Evolutionary conservation across 1,140 invertebrate genomes (phyloP).

Genomic region (Drosophila repletoides): DNA sequence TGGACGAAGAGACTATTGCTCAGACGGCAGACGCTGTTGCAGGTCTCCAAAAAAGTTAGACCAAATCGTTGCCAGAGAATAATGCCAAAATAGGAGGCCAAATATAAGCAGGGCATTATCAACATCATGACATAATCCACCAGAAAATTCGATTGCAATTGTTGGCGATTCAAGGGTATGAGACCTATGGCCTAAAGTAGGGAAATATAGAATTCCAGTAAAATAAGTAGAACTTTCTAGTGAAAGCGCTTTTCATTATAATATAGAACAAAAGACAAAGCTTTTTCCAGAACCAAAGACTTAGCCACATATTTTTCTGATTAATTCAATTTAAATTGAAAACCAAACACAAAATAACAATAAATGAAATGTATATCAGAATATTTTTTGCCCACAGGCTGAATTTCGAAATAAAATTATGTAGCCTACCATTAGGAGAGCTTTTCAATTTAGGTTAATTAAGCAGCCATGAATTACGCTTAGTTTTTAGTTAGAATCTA

Average conservation of each 20-base stretch:
- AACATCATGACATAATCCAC: slow-evolving; percentile 70
- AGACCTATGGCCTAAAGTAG: slow-evolving; percentile 60
- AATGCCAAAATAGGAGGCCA: slow-evolving; percentile 56
- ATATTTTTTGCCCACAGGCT: too few relatives aligned
- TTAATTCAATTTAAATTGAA: too few relatives aligned
- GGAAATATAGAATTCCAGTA: background rate
- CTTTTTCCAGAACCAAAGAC: too few relatives aligned
- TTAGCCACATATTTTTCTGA: too few relatives aligned
- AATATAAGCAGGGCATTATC: slow-evolving; percentile 60
- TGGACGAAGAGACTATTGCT: slow-evolving; percentile 66
- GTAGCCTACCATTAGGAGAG: too few relatives aligned
- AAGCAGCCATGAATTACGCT: too few relatives aligned
- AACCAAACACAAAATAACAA: too few relatives aligned
- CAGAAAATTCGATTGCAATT: slow-evolving; percentile 32
- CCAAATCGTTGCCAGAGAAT: slow-evolving; percentile 37
- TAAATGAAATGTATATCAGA: too few relatives aligned
- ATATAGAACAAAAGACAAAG: background rate
- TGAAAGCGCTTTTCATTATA: too few relatives aligned
- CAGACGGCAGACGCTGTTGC: slow-evolving; percentile 66
- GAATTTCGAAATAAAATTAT: too few relatives aligned
- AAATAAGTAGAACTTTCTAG: background rate
- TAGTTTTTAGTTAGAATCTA: too few relatives aligned
- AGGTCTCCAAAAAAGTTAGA: slow-evolving; percentile 29
- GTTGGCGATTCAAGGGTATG: slow-evolving; percentile 63
- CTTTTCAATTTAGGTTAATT: too few relatives aligned